Base-by-base conservation (phyloP, 2,888 invertebrate genomes). In the Drosophila rellima region DNA sequence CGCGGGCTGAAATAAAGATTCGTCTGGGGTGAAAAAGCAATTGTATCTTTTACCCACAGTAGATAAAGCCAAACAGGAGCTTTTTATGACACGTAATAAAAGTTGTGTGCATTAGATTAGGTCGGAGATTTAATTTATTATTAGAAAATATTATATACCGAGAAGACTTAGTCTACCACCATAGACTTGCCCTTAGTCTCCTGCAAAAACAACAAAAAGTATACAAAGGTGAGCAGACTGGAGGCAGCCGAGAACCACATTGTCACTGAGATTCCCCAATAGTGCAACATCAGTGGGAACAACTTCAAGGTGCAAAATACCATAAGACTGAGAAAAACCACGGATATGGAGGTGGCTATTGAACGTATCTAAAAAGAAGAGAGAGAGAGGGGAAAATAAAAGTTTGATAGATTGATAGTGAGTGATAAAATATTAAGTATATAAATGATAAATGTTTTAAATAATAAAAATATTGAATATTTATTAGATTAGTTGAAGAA, bases 181-280 rank as follows among this genome's bases (percentile, higher is more conserved):
- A 92, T 81, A 2, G 86, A 87, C 75, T 90, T 92, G 15, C 90
- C 91, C 39, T 91, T 92, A 1, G 92, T 92, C 72, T 92, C 92
- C 10, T 83, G 82, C 40, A 93, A 57, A 52, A 81, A 91, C 3
- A 90, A 37, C 7, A 83, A 50, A 33, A 91, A 78, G 52, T 92
- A 92, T 0, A 91, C 13, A 23, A 89, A 89, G 15, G 90, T 90
- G 1, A 90, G n/a, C 0, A 83, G 48, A 26, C 85, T 82, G 3
- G 89, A 78, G 2, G 52, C 20, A 0, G 90, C 86, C 17, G 91
- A 92, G 2, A 89, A 84, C 87, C 90, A 92, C 91, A 93, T 91
- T 2, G 90, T 89, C 1, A 79, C 74, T 1, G 90, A 80, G 8
- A 92, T 77, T 23, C 90, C 89, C 26, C 80, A 72, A 17, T 63